These are phyloP conservation scores for Panopea generosa DNA, from an alignment of 2,888 invertebrate genomes.

Conservation along the genomic window DNA sequence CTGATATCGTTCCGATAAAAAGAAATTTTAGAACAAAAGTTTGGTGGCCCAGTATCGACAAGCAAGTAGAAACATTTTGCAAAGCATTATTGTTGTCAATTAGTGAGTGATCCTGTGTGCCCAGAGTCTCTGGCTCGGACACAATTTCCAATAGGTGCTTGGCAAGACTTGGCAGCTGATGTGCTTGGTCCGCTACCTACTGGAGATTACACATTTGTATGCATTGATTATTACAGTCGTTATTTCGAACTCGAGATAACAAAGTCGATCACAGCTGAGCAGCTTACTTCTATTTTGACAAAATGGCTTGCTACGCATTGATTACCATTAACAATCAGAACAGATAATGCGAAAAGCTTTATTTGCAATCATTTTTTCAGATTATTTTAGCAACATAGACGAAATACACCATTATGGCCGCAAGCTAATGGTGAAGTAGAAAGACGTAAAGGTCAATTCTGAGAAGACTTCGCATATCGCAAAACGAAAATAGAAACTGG, in stretches of 20 bases:
- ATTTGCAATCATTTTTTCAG: conserved; percentile 30
- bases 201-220: conserved; percentile 26
- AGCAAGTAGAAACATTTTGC: conserved; percentile 43
- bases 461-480: conserved; percentile 53
- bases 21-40: conserved; percentile 57
- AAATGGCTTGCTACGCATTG: conserved; percentile 55
- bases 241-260: conserved; percentile 49
- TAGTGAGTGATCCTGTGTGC: conserved; percentile 20
- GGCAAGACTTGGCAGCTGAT: conserved; percentile 62
- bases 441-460: conserved; percentile 47
- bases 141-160: conserved; percentile 44
- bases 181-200: conserved; percentile 57
- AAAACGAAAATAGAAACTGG: conserved; percentile 42
- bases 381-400: conserved; percentile 11
- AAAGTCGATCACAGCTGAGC: conserved; percentile 56
- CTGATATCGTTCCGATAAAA: conserved; percentile 34
- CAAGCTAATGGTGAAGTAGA: conserved; percentile 58
- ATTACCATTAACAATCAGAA: conserved; percentile 47
- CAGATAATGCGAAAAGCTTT: conserved; percentile 61
- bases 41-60: conserved; percentile 71
- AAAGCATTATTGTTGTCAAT: conserved; percentile 58
- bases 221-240: conserved; percentile 62
- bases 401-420: conserved; percentile 52
- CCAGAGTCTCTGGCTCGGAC: conserved; percentile 48
- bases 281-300: conserved; percentile 27